Conservation (phyloP, 2,888 invertebrate species). For the Clostera curtula region DNA sequence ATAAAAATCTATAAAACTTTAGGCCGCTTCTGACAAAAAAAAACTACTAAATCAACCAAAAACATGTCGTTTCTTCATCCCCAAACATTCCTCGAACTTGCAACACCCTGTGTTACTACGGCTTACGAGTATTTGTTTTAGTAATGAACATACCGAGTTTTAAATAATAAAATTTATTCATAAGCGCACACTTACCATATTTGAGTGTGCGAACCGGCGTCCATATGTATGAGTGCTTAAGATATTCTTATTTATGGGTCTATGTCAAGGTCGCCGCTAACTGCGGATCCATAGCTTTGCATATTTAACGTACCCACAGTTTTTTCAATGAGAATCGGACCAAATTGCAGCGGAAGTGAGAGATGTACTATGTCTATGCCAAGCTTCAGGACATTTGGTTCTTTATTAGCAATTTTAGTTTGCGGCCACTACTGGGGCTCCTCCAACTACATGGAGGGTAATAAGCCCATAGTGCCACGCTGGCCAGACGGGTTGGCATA, state of each 20-base stretch:
- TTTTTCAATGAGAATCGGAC: too few relatives aligned
- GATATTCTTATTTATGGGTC: slow-evolving; percentile 74
- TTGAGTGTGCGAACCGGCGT: slow-evolving; percentile 66
- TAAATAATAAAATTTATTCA: slow-evolving; percentile 75
- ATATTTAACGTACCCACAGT: too few relatives aligned
- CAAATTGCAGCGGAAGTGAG: too few relatives aligned
- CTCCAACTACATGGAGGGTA: too few relatives aligned
- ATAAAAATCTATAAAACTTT: too few relatives aligned
- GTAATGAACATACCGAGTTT: slow-evolving; percentile 74
- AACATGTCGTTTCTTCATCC: background rate
- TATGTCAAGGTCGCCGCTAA: slow-evolving; percentile 69
- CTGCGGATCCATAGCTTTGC: slow-evolving; percentile 65
- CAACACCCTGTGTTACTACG: slow-evolving; percentile 70
- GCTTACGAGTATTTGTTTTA: slow-evolving; percentile 72
- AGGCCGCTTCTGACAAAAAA: background rate
- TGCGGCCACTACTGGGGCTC: too few relatives aligned
- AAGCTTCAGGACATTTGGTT: too few relatives aligned
- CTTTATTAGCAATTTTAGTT: too few relatives aligned
- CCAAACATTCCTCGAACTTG: slow-evolving; percentile 16
- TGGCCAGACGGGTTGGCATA: too few relatives aligned
- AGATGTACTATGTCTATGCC: too few relatives aligned
- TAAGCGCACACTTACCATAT: slow-evolving; percentile 73
- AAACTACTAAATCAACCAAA: background rate
- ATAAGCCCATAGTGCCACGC: too few relatives aligned
- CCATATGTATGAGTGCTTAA: slow-evolving; percentile 73